Evolutionary conservation across 1,140 invertebrate species (phyloP), one percentile per base, ranked within the genome.

Genomic region (Zelostemma sp.): DNA sequence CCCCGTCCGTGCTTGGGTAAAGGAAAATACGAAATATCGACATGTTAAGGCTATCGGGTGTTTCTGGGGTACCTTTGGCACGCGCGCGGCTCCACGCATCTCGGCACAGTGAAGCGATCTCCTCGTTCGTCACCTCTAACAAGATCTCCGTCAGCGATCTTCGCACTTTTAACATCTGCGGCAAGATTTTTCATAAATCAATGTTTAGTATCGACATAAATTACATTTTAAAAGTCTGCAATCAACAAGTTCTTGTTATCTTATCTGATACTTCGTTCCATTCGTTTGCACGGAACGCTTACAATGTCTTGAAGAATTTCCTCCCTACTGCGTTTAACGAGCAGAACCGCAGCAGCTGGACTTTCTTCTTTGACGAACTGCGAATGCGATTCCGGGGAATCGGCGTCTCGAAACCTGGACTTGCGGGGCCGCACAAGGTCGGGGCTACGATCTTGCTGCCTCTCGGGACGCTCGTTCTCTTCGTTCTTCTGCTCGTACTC

Each of bases 91-190:
- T 87, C 77, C 89, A 87, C 70, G 91, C 89, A 85, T 97, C 94
- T 81, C 90, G 88, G 82, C 93, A 94, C 73, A 96, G 89, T 67
- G 86, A 85, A 70, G 89, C 81, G 78, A 98, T 96, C 88, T 97
- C 93, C 81, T 93, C 90, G 77, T 93, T 95, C 9, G 97, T 98
- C 69, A 97, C 96, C 77, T 97, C 95, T 55, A 98, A 87, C 48
- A 98, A 88, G 74, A 98, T 93, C 87, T 97, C 94, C 38, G 96
- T 98, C 80, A 98, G 86, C 62, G 92, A 91, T 54, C 92, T 88
- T 67, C 95, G 89, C 15, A 98, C 93, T 82, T 91, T 91, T 77
- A 95, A 81, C 93, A 97, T 97, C 95, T 97, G 85, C 6, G 81
- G 31, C 48, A 47, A 56, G 48, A 47, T 43, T 31, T 57, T 45